Evolutionary conservation across 2,888 invertebrate species (phyloP), one percentile per base, ranked within the genome.

Genomic region (Eutolmus rufibarbis): DNA sequence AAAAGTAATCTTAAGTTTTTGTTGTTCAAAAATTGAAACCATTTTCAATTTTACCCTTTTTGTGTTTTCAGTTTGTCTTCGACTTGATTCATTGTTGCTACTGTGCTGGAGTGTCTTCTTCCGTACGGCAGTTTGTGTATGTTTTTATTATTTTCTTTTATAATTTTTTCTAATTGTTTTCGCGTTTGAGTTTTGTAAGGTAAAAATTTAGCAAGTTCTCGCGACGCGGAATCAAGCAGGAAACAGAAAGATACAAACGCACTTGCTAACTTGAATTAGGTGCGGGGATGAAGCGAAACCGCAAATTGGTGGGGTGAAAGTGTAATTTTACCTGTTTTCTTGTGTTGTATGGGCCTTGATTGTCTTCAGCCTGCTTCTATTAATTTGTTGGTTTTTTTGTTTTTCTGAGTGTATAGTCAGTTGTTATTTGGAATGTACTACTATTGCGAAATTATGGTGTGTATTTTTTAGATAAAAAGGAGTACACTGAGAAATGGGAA

Each of bases 41-140:
- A 88, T 88, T 88, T 84, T 88, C 87, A 88, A 88, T 88, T 88
- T 88, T 88, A 88, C 88, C 88, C 88, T 88, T 88, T 87, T 77
- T 87, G 56, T 76, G 46, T 78, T 28, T 87, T 88, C n/a, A 56
- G 28, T 87, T 46, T 87, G n/a, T 86, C 74, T 87, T 88, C 34
- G 79, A 77, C 16, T 43, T 87, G 19, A 66, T 40, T 16, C n/a
- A 76, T n/a, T 76, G 76, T 86, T 66, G 77, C 56, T 82, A 57
- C 37, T 37, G 19, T 57, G 37, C 31, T 46, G 43, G 82, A 82
- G 57, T 82, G 5, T 82, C 43, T 76, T 85, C 57, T 85, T 51
- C 78, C 43, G 78, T 74, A 40, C 85, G 87, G 87, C 87, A 87
- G 87, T 87, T 82, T 87, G 46, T 78, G 66, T 66, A 28, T 66